Conservation (phyloP, 2,797 vertebrate genomes). For the Myiotriccus ornatus region DNA sequence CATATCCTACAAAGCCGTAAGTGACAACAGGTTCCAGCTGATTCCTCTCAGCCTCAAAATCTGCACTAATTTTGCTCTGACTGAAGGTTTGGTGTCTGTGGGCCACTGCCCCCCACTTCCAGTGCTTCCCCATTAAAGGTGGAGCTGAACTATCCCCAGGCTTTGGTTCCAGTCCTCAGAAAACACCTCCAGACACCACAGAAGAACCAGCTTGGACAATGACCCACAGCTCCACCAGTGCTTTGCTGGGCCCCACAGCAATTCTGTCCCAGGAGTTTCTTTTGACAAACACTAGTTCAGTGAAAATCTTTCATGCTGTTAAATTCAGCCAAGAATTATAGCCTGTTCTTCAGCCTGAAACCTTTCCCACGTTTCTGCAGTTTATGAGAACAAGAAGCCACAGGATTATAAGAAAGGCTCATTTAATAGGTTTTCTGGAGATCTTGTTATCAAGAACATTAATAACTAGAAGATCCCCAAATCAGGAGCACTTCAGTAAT, state of each 20-base stretch:
- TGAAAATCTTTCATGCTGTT: too few relatives aligned
- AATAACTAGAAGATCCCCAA: too few relatives aligned
- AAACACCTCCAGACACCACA: not conserved
- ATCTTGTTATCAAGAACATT: too few relatives aligned
- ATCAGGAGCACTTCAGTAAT: too few relatives aligned
- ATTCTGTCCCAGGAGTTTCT: not conserved
- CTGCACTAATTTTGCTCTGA: not conserved
- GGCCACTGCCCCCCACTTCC: not conserved
- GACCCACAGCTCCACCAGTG: not conserved
- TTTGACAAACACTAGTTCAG: too few relatives aligned
- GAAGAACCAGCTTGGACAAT: rapidly evolving
- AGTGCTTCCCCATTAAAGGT: not conserved
- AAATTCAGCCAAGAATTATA: too few relatives aligned
- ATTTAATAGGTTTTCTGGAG: too few relatives aligned
- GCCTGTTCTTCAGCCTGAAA: too few relatives aligned
- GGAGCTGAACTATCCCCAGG: not conserved
- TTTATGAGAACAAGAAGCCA: too few relatives aligned
- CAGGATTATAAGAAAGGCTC: too few relatives aligned
- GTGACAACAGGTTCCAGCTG: not conserved
- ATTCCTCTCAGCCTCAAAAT: not conserved
- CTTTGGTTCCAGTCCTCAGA: not conserved
- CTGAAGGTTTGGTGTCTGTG: not conserved
- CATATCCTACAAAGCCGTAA: not conserved
- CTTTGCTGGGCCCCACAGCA: not conserved
- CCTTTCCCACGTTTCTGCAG: too few relatives aligned